Conservation (phyloP, 2,113 vertebrate genomes). For the Pseudorectes ferrugineus region DNA sequence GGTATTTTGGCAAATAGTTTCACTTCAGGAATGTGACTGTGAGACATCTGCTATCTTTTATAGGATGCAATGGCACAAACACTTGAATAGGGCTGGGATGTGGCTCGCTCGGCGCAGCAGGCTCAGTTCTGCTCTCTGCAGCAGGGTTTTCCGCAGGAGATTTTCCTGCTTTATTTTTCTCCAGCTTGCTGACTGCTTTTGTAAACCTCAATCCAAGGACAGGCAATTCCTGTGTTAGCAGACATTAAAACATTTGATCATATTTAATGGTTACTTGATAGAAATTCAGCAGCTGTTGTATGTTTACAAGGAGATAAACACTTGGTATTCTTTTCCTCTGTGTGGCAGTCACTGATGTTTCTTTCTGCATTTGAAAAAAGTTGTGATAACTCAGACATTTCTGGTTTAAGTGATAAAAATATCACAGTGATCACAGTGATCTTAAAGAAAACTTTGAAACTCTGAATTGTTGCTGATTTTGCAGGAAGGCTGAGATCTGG, state of each 20-base stretch:
- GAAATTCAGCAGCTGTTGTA: not conserved
- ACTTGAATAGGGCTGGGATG: not conserved
- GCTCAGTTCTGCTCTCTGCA: not conserved
- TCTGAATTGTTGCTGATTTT: not conserved
- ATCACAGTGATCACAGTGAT: not conserved
- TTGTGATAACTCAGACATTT: not conserved
- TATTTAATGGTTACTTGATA: not conserved
- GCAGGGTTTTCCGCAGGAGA: not conserved
- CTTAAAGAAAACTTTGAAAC: not conserved
- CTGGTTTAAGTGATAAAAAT: not conserved
- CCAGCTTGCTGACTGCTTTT: not conserved
- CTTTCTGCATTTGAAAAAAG: not conserved
- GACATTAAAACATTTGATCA: not conserved
- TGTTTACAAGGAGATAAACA: not conserved
- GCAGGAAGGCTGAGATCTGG: not conserved
- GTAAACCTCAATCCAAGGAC: not conserved
- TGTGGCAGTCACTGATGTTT: not conserved
- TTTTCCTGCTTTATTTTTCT: not conserved
- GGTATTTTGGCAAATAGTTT: not conserved
- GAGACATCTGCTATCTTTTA: not conserved
- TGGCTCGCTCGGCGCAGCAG: rapidly evolving
- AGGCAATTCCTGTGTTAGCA: not conserved
- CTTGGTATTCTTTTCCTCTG: not conserved
- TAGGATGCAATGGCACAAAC: not conserved
- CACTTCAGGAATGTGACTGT: not conserved